Base-by-base conservation (phyloP, 2,113 vertebrate species). In the Piprites chloris region DNA sequence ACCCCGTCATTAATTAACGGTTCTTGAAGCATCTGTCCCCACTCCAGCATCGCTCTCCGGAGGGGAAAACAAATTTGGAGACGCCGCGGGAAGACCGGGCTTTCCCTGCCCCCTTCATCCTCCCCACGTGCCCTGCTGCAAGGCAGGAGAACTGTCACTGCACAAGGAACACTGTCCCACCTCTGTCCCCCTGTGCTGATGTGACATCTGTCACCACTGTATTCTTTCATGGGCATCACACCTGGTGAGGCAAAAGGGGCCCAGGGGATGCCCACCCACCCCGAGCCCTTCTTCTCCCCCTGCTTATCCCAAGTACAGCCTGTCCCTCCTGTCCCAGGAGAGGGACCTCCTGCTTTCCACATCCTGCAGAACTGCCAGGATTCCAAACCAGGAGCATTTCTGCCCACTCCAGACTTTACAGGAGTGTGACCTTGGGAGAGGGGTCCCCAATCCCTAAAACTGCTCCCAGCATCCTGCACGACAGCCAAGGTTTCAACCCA, bases 231-330 rank as follows among this genome's bases (percentile, higher is more conserved):
- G 14, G 32, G n/a, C 24, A 58, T 49, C 9, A 16, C 28, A 32
- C 14, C 15, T 12, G 46, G 14, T 0, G 3, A 71, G 52, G 72
- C 0, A 0, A 41, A 49, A 52, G 32, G 14, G 24, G 14, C 11
- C 30, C 27, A 33, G 14, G 12, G 30, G 49, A n/a, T 12, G 8
- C 15, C 19, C 41, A 12, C 22, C 37, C 1, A 0, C 18, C n/a
- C 30, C 0, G 0, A 63, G 16, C 18, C 47, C 27, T 35, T 11
- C 19, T 2, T 2, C 9, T 6, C 0, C 3, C 11, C 5, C 12
- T 12, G 14, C 19, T 37, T 14, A 4, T 30, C 39, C 41, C 41
- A 20, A 65, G 23, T 5, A n/a, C 3, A 5, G 35, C 7, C 73
- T 14, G 18, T 5, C 22, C 39, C 30, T 39, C 32, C 62, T 9